Evolutionary conservation across 92 coral and sea anemone species (phyloP).

Genomic region (Epizoanthus scotinus): DNA sequence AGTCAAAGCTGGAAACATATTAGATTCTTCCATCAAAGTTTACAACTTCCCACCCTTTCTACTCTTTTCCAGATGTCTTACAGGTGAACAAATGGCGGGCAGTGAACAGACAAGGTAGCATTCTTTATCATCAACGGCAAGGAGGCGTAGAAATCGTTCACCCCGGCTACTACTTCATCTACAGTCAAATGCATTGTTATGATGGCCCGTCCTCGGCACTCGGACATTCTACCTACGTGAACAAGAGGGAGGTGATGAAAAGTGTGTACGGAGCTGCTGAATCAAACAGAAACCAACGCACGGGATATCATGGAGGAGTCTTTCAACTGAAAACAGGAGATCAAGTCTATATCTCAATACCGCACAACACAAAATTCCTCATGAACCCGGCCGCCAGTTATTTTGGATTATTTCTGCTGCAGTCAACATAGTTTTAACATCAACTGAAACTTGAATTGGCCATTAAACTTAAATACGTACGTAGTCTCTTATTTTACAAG

Average conservation of each 20-base stretch:
- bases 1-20: neutral
- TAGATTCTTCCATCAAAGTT: neutral
- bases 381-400: conserved; percentile 3
- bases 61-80: neutral
- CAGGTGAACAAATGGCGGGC: conserved; percentile 40
- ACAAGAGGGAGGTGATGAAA: conserved; percentile 9
- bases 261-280: neutral
- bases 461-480: neutral
- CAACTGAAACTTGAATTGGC: neutral
- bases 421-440: neutral
- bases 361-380: conserved; percentile 1
- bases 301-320: conserved; percentile 26
- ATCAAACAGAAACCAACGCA: neutral
- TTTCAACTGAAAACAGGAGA: conserved; percentile 19
- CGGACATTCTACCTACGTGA: conserved; percentile 13
- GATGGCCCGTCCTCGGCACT: neutral
- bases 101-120: neutral
- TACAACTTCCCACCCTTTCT: neutral
- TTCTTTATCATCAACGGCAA: conserved; percentile 5
- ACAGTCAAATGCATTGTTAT: conserved; percentile 17
- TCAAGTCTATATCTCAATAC: conserved; percentile 12
- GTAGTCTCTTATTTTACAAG: too few species aligned
- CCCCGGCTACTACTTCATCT: conserved; percentile 14
- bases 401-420: conserved; percentile 27
- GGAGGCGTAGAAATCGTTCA: conserved; percentile 9